A percentile compares a stretch with the other conserved stretches of the same genome.
These are phyloP conservation scores for Gracilinanus agilis DNA, from an alignment of 2,113 vertebrate genomes.

Conservation along the genomic window DNA sequence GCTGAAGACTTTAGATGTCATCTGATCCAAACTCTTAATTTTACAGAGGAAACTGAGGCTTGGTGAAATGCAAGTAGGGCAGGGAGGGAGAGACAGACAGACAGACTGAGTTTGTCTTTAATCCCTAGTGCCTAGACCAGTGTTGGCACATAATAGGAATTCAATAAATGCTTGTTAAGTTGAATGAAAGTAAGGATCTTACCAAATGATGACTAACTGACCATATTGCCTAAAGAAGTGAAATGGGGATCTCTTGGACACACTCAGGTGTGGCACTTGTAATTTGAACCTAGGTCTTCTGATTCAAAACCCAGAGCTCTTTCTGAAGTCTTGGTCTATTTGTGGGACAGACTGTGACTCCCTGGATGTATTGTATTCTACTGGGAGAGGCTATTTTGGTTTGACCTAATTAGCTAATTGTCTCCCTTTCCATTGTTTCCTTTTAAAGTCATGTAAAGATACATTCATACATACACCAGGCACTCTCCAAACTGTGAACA, in stretches of 20 bases:
- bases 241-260: background rate
- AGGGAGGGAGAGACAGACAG: too few relatives aligned
- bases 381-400: background rate
- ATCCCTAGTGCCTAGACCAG: background rate
- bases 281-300: background rate
- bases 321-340: background rate
- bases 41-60: background rate
- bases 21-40: background rate
- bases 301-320: background rate
- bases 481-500: background rate
- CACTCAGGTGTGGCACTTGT: background rate
- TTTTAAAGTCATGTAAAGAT: background rate
- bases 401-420: background rate
- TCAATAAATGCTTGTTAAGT: background rate
- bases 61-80: background rate
- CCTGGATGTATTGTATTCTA: background rate
- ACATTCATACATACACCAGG: background rate
- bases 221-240: background rate
- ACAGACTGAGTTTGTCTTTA: background rate
- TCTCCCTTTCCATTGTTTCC: background rate
- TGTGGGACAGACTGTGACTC: background rate
- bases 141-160: background rate
- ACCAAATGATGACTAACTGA: background rate
- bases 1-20: background rate
- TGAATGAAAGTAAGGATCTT: background rate